Conservation (phyloP, 1,140 invertebrate species). For the Polypedilum pembai region DNA sequence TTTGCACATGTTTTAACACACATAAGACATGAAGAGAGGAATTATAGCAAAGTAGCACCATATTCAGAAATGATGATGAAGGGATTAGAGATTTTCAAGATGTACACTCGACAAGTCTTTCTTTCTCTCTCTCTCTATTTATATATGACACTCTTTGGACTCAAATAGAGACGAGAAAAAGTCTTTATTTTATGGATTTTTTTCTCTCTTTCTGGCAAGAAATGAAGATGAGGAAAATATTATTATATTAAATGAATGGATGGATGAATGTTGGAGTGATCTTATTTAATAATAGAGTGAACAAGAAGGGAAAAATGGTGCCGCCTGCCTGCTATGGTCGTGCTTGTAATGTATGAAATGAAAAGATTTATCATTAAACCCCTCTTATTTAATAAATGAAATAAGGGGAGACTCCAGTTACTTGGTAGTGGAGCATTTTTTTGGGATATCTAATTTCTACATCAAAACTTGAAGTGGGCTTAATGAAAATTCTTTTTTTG, state of each 20-base stretch:
- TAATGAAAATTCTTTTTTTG: neutral
- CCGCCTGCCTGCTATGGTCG: neutral
- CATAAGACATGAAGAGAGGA: neutral
- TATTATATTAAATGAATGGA: slow-evolving; percentile 20
- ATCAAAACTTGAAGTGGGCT: slow-evolving; percentile 12
- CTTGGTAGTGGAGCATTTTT: neutral
- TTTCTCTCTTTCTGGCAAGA: neutral
- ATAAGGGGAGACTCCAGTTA: neutral
- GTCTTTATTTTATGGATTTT: neutral
- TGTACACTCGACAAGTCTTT: neutral
- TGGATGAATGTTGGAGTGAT: slow-evolving; percentile 4
- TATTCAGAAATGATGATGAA: neutral
- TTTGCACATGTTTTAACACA: slow-evolving; percentile 18
- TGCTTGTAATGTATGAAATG: neutral
- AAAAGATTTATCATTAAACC: slow-evolving; percentile 27
- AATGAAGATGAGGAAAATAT: slow-evolving; percentile 9
- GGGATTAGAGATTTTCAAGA: slow-evolving; percentile 1
- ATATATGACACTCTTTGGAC: no score
- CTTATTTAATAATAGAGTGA: neutral
- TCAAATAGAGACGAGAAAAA: no score
- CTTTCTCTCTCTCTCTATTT: neutral
- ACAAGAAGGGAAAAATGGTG: neutral
- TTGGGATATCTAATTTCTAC: slow-evolving; percentile 20
- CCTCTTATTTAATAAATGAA: slow-evolving; percentile 28
- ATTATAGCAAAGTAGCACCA: neutral